Evolutionary conservation across 2,888 invertebrate species (phyloP), one percentile per base, ranked within the genome.

Genomic region (Drosophila diplacantha): DNA sequence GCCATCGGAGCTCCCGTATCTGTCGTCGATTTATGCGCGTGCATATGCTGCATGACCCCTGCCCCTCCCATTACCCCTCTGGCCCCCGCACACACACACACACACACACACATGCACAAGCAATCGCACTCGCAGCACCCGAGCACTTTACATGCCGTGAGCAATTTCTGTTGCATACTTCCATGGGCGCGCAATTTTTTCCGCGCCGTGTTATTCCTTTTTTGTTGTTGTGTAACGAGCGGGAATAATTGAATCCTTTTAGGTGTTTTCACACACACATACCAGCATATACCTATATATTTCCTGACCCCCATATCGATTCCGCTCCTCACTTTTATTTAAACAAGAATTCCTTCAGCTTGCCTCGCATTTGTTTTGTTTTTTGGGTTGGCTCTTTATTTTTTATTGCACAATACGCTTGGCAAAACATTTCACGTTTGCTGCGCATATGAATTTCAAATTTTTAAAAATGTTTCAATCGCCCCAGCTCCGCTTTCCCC

Each of bases 201-300:
- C 49, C 37, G 16, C 32, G 43, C 44, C 44, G 24, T 53, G 63
- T 71, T 81, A 54, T 71, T 73, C 66, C 49, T 71, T 78, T 60
- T 29, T 60, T 62, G 61, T 61, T 74, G 74, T 65, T 80, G 82
- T 75, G 81, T 83, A 83, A 81, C 81, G 83, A 81, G 82, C 77
- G 77, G 77, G 80, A 81, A 81, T 83, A 81, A 81, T 81, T 81
- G 82, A 81, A 81, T 81, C 82, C 81, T 79, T 81, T 81, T 83
- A 81, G 82, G 83, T 83, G 80, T 83, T 83, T 81, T 71, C 80
- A 79, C 79, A 81, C 79, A 64, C 81, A 71, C 71, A 71, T 68
- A 29, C 24, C 73, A 71, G 73, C 71, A 67, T 26, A 34, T 35
- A 12, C 20, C 8, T n/a, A 18, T n/a, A 16, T 44, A 14, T 35